Conservation (phyloP, 2,113 vertebrate species). For the Hyperopisus bebe region DNA sequence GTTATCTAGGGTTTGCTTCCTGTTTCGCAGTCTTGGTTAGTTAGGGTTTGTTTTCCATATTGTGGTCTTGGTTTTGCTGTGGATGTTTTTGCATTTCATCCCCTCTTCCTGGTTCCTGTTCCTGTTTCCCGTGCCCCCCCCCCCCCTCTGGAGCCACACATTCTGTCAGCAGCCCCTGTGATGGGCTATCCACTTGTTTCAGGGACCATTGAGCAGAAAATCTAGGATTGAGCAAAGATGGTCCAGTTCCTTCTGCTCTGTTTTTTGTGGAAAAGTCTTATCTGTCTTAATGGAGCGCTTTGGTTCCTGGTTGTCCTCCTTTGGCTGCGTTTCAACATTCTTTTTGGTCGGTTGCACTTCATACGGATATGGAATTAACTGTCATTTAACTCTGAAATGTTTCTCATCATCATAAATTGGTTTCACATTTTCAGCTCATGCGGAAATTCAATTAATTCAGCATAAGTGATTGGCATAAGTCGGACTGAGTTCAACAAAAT, state of each 20-base stretch:
- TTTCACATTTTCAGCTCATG: constrained; percentile 1
- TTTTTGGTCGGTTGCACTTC: neutral
- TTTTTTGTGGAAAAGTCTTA: neutral
- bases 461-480: neutral
- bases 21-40: neutral
- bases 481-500: neutral
- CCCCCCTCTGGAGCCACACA: neutral
- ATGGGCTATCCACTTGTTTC: neutral
- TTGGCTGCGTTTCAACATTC: neutral
- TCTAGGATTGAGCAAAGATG: neutral
- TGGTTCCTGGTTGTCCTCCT: neutral
- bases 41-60: too few species aligned
- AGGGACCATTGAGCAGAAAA: neutral
- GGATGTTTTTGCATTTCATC: neutral
- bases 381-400: neutral
- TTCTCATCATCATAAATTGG: constrained; percentile 7
- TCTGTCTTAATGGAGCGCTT: neutral
- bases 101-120: neutral
- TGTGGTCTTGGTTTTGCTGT: neutral
- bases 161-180: neutral
- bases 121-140: neutral
- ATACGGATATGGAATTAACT: neutral
- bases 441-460: neutral
- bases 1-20: neutral
- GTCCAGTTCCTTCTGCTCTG: neutral